Base-by-base conservation (phyloP, 2,888 invertebrate species). In the Mayetiola destructor region DNA sequence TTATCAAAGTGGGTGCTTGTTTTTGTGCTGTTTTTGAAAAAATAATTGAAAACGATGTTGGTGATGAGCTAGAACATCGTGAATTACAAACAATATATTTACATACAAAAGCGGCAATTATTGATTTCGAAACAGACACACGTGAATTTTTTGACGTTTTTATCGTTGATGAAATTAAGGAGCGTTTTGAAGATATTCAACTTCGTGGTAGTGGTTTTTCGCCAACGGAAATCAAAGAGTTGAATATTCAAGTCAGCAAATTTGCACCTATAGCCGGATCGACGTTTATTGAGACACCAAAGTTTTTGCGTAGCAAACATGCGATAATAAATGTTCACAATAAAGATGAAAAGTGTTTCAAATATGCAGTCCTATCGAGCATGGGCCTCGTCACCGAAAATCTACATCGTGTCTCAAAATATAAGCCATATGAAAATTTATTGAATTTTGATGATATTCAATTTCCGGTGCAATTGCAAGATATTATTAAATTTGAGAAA, bases 181-280 rank as follows among this genome's bases (percentile, higher is more conserved):
- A 21, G 2, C 6, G 12, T 10, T 12, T 40, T 3, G 16, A 8
- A 3, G 40, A 40, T 10, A 10, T 40, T 10, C 21, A 21, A 21
- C 10, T 40, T 8, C 40, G 40, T 2, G 40, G 40, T 21, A 40
- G 40, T 21, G 40, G 40, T 20, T 40, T 40, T 40, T 21, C 40
- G 23, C 23, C 23, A n/a, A 40, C 10, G 14, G 21, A 40, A 21
- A 40, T 40, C 5, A 40, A 20, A 6, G 40, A 40, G 12, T 10
- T 40, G 21, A 40, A 21, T 21, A 14, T 40, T 6, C 40, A 40
- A 40, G 40, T 40, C 14, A 40, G 21, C n/a, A 20, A 23, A 36
- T 63, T 59, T 56, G 59, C 61, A 39, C 62, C 62, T 3, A 8
- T 63, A 6, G 35, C 40, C 5, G 64, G 61, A 1, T 61, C 61